These are phyloP conservation scores for Cherax destructor DNA, from an alignment of 1,140 invertebrate genomes.

Conservation along the genomic window DNA sequence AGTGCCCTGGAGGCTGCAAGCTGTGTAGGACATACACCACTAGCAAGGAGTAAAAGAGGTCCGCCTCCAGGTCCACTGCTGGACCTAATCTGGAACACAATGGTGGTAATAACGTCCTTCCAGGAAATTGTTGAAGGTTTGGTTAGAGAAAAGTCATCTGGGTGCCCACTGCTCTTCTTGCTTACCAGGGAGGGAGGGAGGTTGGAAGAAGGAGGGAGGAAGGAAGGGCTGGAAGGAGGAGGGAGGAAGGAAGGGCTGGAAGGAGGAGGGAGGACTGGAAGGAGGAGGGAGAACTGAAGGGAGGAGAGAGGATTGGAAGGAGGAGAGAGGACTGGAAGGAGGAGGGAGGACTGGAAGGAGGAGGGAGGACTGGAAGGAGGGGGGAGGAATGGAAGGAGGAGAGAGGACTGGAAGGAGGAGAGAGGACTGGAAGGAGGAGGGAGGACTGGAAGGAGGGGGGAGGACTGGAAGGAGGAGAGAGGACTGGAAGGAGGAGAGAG, in stretches of 20 bases:
- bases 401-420: too few relatives aligned
- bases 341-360: not conserved
- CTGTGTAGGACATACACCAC: too few relatives aligned
- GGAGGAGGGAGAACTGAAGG: not conserved
- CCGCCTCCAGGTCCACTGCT: not conserved
- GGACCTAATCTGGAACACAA: slow-evolving; percentile 52
- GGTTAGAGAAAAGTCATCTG: slow-evolving; percentile 23
- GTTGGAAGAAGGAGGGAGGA: not conserved
- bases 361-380: too few relatives aligned
- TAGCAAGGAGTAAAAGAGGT: not conserved
- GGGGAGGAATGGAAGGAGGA: too few relatives aligned
- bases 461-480: too few relatives aligned
- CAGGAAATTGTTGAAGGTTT: slow-evolving; percentile 27
- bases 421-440: too few relatives aligned
- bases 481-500: too few relatives aligned
- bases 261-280: not conserved
- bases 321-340: not conserved
- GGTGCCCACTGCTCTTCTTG: not conserved
- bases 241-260: not conserved
- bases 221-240: not conserved
- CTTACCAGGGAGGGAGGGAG: not conserved
- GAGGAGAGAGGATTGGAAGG: not conserved
- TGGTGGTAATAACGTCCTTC: slow-evolving; percentile 37
- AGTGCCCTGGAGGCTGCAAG: too few relatives aligned
- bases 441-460: too few relatives aligned